A percentile compares a stretch with the other conserved stretches of the same genome.
Evolutionary conservation across 37 sponge, comb jelly and placozoan genomes (phyloP).

Genomic region (Chondrilla cf. caribensis): DNA sequence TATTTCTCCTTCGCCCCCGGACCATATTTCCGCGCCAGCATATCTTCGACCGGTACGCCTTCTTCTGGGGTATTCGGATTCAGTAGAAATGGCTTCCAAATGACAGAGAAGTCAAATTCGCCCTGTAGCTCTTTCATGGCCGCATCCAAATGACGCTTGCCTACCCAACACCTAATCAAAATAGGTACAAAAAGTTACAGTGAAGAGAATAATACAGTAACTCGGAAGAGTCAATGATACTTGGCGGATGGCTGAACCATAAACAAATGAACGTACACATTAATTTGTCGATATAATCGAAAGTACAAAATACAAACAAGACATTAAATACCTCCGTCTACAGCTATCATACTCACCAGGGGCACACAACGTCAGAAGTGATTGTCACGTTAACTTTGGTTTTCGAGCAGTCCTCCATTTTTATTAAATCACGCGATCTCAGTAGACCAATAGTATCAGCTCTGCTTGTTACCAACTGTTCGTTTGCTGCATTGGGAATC

Average conservation of each 20-base stretch:
- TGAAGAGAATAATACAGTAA: too few relatives aligned
- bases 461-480: too few relatives aligned
- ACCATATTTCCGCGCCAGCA: slow-evolving; percentile 49
- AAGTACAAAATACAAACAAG: too few relatives aligned
- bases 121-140: slow-evolving; percentile 34
- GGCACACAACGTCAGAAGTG: slow-evolving; percentile 60
- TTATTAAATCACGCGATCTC: too few relatives aligned
- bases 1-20: slow-evolving; percentile 39
- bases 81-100: slow-evolving; percentile 73
- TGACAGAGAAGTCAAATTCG: slow-evolving; percentile 50
- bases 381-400: slow-evolving; percentile 39
- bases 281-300: too few relatives aligned
- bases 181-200: too few relatives aligned
- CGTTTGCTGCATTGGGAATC: too few relatives aligned
- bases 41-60: slow-evolving; percentile 48
- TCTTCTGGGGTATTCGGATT: slow-evolving; percentile 61
- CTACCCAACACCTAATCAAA: slow-evolving; percentile 28
- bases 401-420: not conserved
- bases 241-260: too few relatives aligned
- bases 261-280: too few relatives aligned
- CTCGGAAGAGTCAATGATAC: too few relatives aligned
- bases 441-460: too few relatives aligned
- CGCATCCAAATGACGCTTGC: slow-evolving; percentile 24
- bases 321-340: too few relatives aligned
- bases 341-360: slow-evolving; percentile 49